phyloP scores from a whole-genome alignment of 2,888 invertebrate species.

The Peribatodes rhomboidaria region DNA sequence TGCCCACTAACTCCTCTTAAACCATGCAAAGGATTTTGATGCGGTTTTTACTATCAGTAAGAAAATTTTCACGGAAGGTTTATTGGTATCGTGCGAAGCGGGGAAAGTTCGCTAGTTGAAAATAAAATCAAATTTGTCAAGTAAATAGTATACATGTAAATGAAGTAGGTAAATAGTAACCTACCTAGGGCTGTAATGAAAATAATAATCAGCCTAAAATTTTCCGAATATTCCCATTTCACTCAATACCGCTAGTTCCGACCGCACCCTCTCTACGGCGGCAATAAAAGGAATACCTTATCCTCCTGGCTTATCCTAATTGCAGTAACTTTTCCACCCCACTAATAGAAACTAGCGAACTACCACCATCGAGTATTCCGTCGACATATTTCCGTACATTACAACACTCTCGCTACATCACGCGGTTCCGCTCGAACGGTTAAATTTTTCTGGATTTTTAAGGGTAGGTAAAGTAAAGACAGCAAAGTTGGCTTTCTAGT shows the following conservation, averaged over 20 bases:
- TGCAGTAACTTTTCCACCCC: constrained; percentile 31
- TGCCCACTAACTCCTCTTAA: no score
- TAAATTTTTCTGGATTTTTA: neutral
- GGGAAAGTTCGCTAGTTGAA: no score
- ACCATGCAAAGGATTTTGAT: no score
- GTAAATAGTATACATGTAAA: no score
- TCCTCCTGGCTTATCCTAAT: constrained; percentile 34
- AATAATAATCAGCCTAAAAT: neutral
- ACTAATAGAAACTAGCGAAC: constrained; percentile 12
- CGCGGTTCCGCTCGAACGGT: neutral
- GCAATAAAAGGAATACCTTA: constrained; percentile 30
- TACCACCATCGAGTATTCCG: constrained; percentile 26
- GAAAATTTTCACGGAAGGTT: no score
- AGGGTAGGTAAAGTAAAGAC: no score
- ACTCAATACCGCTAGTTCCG: neutral
- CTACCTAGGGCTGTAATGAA: no score
- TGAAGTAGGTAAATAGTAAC: no score
- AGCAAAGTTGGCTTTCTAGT: no score
- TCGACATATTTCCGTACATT: constrained; percentile 32
- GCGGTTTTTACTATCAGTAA: no score
- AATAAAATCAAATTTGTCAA: no score
- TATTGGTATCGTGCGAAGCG: no score
- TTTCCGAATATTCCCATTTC: neutral
- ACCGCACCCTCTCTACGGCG: neutral
- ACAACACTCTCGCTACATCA: neutral